These are phyloP conservation scores for Dryoscopus gambensis DNA, from an alignment of 2,113 vertebrate species.

Conservation along the genomic window DNA sequence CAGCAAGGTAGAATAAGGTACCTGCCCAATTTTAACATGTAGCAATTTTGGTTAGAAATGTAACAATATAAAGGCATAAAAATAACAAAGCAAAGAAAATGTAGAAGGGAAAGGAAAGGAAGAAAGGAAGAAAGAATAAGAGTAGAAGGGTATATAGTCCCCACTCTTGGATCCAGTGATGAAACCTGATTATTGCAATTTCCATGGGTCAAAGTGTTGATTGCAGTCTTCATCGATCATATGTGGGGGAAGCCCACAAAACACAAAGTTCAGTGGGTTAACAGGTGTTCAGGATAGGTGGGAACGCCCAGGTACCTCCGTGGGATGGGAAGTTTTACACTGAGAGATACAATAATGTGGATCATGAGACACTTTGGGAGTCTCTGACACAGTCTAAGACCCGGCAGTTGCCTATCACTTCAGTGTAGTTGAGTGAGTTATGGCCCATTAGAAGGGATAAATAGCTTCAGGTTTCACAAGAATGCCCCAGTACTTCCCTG, in stretches of 20 bases:
- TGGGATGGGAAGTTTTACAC: background rate
- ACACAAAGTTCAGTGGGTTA: background rate
- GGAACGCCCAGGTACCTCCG: background rate
- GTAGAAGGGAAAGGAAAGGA: background rate
- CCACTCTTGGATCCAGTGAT: background rate
- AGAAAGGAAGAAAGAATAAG: too few species aligned
- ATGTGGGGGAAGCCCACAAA: background rate
- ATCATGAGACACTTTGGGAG: background rate
- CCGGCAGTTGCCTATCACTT: background rate
- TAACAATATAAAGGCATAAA: background rate
- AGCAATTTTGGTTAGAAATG: background rate
- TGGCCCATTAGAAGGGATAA: background rate
- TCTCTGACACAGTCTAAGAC: background rate
- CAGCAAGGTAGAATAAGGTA: fast-evolving
- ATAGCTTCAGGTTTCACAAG: background rate
- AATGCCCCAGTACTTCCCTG: background rate
- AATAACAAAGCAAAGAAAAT: background rate
- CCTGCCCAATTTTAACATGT: background rate
- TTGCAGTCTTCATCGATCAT: background rate
- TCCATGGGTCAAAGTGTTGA: background rate
- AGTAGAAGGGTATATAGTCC: too few species aligned
- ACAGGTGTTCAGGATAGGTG: too few species aligned
- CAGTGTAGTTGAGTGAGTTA: background rate
- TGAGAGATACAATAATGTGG: background rate
- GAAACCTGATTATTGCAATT: background rate